Base-by-base conservation (phyloP, 2,888 invertebrate genomes). In the Lycocerus yunnanus region DNA sequence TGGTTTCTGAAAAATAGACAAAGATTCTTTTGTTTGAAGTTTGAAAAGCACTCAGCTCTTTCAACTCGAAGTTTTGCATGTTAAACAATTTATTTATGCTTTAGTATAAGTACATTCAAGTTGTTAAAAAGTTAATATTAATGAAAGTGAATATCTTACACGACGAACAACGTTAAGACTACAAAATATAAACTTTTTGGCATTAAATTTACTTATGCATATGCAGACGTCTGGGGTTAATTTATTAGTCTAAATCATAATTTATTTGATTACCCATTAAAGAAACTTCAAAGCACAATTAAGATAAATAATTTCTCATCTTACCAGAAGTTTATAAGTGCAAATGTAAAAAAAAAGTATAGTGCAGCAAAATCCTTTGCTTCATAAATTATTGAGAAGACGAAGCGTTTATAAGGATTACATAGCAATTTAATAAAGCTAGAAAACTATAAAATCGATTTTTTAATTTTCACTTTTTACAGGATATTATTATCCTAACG, bases 1-100 rank as follows among this genome's bases (percentile, higher is more conserved):
- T 67, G 72, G 68, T 68, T 67, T 72, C 61, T 66, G 16, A 18
- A 21, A 60, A 59, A 68, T 15, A 66, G 67, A 72, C 67, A 67
- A 72, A 59, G 63, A 43, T 59, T 63, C 66, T 68, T 58, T 68
- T 68, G 67, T 61, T 60, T 66, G 60, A 63, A 68, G 68, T 61
- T 61, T 72, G 21, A 72, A 72, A 68, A 58, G 72, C 16, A 14
- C 72, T 60, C 67, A 20, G 18, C 61, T 20, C 20, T 63, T 63
- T 63, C 61, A 63, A 63, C 61, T 63, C 20, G 16, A 63, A 63
- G 61, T 63, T 63, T 14, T 63, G 15, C 61, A 63, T 63, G 61
- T 63, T 63, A n/a, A 16, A 63, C 13, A 63, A 63, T 63, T 63
- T 63, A 63, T 16, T 63, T 63, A 43, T 43, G 43, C 43, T 43